A percentile compares a stretch with the other conserved stretches of the same genome.
These are phyloP conservation scores for Cataglyphis hispanica DNA, from an alignment of 1,140 invertebrate genomes.

Conservation along the genomic window DNA sequence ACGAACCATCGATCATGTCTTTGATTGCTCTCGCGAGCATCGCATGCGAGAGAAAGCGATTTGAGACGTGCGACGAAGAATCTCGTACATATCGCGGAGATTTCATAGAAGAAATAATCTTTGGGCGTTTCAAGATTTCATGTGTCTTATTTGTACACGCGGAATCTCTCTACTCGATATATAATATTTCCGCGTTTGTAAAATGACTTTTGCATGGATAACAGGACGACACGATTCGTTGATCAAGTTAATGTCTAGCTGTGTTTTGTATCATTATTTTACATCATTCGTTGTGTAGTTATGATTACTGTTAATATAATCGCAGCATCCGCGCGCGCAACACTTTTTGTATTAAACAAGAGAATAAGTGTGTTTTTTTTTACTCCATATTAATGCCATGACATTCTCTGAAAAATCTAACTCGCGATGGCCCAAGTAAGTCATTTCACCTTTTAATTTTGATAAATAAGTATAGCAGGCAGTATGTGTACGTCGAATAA, in stretches of 20 bases:
- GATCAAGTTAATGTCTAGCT: background rate
- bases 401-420: background rate
- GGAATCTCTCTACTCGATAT: background rate
- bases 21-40: conserved; percentile 79
- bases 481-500: background rate
- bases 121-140: conserved; percentile 12
- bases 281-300: conserved; percentile 25
- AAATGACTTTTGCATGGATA: conserved; percentile 18
- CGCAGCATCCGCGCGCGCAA: background rate
- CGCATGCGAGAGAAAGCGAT: conserved; percentile 25
- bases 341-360: conserved; percentile 8
- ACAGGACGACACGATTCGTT: background rate
- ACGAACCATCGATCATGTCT: conserved; percentile 83
- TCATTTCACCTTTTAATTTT: conserved; percentile 17
- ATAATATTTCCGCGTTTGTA: conserved; percentile 23
- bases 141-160: background rate
- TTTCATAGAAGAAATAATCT: conserved; percentile 19
- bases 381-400: background rate
- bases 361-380: conserved; percentile 26
- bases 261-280: conserved; percentile 30
- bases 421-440: conserved; percentile 1
- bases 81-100: conserved; percentile 4
- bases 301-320: conserved; percentile 35
- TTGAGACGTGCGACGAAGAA: conserved; percentile 21
- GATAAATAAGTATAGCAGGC: background rate